These are phyloP conservation scores for Drosophila paulistorum DNA, from an alignment of 1,140 invertebrate species.

Conservation along the genomic window DNA sequence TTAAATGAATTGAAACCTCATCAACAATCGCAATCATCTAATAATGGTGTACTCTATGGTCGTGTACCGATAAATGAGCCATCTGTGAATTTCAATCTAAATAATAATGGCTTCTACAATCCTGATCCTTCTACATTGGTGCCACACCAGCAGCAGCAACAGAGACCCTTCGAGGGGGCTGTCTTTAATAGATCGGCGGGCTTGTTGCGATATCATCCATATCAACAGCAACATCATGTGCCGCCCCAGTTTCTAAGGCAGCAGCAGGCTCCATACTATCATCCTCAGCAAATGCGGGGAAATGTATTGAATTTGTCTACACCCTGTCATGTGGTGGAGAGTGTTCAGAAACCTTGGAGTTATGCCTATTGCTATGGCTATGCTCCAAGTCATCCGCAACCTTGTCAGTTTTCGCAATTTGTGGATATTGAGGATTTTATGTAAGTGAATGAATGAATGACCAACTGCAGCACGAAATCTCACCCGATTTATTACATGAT, in stretches of 20 bases:
- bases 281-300: conserved; percentile 13
- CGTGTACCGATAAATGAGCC: conserved; percentile 58
- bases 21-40: conserved; percentile 10
- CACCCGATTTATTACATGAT: not conserved
- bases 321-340: conserved; percentile 84
- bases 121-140: not conserved
- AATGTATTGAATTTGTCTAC: conserved; percentile 55
- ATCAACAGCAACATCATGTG: conserved; percentile 39
- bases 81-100: conserved; percentile 53
- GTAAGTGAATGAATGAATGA: conserved; percentile 83
- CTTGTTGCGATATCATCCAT: conserved; percentile 57
- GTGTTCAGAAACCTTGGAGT: conserved; percentile 84
- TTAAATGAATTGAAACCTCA: conserved; percentile 41
- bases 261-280: conserved; percentile 35
- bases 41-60: conserved; percentile 49
- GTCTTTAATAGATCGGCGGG: conserved; percentile 31
- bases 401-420: conserved; percentile 86
- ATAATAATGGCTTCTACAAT: conserved; percentile 52
- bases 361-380: conserved; percentile 86
- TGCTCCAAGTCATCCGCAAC: conserved; percentile 81
- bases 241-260: conserved; percentile 10
- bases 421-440: conserved; percentile 89
- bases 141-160: not conserved
- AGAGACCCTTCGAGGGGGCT: conserved; percentile 34
- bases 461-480: not conserved